These are phyloP conservation scores for Hapalemur alaotrensis DNA, from an alignment of 2,797 vertebrate genomes.

Conservation along the genomic window DNA sequence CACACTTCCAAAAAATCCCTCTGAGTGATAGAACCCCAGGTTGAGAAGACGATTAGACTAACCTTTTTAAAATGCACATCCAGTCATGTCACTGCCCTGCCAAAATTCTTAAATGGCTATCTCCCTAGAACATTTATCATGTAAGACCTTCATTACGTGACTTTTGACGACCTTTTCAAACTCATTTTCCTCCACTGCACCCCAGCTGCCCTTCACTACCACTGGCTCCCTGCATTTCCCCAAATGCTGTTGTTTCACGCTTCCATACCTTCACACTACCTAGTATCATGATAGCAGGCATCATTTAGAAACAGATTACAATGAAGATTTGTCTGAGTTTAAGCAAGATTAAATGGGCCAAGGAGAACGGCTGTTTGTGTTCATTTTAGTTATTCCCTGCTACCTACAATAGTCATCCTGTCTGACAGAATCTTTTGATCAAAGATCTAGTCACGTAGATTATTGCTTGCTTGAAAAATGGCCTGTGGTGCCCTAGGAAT, in stretches of 20 bases:
- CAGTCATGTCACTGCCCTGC: neutral
- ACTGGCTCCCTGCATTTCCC: neutral
- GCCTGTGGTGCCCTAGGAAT: slow-evolving; percentile 39
- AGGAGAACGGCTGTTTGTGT: slow-evolving; percentile 42
- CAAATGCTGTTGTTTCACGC: neutral
- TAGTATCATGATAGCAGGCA: neutral
- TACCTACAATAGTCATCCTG: slow-evolving; percentile 30
- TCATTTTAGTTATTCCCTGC: slow-evolving; percentile 26
- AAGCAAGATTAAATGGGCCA: slow-evolving; percentile 58
- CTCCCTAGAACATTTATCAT: neutral
- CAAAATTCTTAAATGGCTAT: neutral
- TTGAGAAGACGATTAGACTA: neutral
- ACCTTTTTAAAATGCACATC: neutral
- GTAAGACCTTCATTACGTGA: neutral
- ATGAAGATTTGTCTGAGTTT: slow-evolving; percentile 52
- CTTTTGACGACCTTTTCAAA: neutral
- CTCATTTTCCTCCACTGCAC: neutral
- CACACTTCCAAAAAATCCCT: neutral
- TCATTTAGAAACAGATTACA: slow-evolving; percentile 32
- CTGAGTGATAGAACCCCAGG: neutral
- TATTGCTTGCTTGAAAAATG: slow-evolving; percentile 65
- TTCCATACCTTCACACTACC: neutral
- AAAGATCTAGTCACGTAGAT: slow-evolving; percentile 64
- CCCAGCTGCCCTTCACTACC: neutral
- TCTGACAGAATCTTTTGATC: slow-evolving; percentile 64